phyloP scores from a whole-genome alignment of 2,113 vertebrate species.

The Steatornis caripensis region DNA sequence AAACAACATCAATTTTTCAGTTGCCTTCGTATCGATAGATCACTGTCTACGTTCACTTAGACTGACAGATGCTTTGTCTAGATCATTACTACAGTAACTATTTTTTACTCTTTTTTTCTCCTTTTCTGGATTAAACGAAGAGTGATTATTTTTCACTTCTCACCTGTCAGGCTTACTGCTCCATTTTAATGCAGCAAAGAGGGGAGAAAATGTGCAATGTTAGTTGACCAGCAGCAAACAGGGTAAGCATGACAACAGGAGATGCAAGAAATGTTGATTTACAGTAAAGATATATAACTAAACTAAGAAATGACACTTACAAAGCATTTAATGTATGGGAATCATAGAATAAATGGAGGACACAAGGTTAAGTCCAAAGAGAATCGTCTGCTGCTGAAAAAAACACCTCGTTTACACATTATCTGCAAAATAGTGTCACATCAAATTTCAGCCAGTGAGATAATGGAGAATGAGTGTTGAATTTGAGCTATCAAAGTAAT shows the following conservation, averaged over 20 bases:
- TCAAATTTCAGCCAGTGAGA: constrained; percentile 62
- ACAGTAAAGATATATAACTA: constrained; percentile 15
- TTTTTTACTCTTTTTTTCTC: not conserved
- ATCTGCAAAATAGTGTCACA: constrained; percentile 16
- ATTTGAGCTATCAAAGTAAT: not conserved
- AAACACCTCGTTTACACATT: not conserved
- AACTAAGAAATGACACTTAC: constrained; percentile 39
- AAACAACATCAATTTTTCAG: not conserved
- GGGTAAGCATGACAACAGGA: constrained; percentile 56
- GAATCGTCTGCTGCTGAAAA: not conserved
- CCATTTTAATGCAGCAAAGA: constrained; percentile 87
- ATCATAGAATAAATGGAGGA: constrained; percentile 3
- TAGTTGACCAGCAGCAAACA: constrained; percentile 73
- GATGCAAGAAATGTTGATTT: constrained; percentile 27
- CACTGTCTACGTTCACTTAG: not conserved
- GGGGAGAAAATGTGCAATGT: constrained; percentile 77
- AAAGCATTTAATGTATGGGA: constrained; percentile 31
- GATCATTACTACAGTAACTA: not conserved
- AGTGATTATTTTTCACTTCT: constrained; percentile 69
- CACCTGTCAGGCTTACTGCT: constrained; percentile 99
- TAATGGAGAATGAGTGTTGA: not conserved
- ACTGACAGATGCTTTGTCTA: not conserved
- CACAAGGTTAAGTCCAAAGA: not conserved
- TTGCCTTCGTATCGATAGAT: not conserved
- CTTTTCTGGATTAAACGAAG: not conserved